Base-by-base conservation (phyloP, 2,888 invertebrate genomes). In the Caenorhabditis japonica region DNA sequence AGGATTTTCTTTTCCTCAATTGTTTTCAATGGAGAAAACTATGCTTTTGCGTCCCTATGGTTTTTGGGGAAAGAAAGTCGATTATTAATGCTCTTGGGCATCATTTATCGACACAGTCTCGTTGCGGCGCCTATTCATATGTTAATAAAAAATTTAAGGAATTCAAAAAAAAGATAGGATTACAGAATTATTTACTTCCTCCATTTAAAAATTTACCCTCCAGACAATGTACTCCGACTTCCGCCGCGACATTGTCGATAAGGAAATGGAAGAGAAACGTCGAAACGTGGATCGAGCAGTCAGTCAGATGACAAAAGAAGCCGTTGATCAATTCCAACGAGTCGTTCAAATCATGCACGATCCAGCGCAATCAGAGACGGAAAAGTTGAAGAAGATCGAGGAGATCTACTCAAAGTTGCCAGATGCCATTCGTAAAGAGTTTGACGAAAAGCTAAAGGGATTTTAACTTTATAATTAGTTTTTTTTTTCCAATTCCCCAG, bases 341-440 rank as follows among this genome's bases (percentile, higher is more conserved):
- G 81, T 82, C 23, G 80, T 80, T 19, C 73, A 73, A 7, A 61
- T 82, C 39, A 80, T 82, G 82, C 79, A 77, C 36, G 73, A 76
- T 43, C 71, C 77, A 4, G 43, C 39, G 10, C 33, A 76, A 30
- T 34, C 72, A 3, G 80, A 82, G 25, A 23, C 34, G 19, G 73
- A 76, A 39, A 64, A 77, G 33, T 60, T 82, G 23, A 52, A 76
- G 55, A 75, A 78, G 51, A 74, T 82, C 30, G 71, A 79, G 34
- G 68, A 61, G 2, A 61, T 82, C 39, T 82, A 82, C 51, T 58
- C 70, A 12, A 76, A 73, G 21, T 64, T 79, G 12, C 76, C 80
- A 0, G 71, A 71, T n/a, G 12, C 49, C 10, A 66, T 80, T 27
- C 70, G 66, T 38, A 75, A 79, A 17, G 80, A 82, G 58, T 80